Evolutionary conservation across 2,797 vertebrate species (phyloP), one percentile per base, ranked within the genome.

Genomic region (Saxicola maurus): DNA sequence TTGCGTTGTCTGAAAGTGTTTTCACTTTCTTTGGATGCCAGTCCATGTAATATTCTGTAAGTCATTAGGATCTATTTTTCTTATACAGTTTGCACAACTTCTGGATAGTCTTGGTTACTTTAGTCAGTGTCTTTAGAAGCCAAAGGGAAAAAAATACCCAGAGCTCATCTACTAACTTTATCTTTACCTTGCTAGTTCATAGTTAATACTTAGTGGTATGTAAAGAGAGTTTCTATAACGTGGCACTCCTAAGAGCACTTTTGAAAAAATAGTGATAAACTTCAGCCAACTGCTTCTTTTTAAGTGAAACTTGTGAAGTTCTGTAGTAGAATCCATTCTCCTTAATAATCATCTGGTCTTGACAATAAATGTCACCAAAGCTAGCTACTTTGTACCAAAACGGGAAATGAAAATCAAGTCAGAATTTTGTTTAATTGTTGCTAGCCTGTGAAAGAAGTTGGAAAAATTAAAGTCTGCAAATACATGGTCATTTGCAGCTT

Each of bases 221-320:
- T 86, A 71, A 81, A 84, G 78, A 79, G 80, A 87, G 30, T 92
- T 95, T 87, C 72, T 95, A 82, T 93, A 88, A 96, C 40, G 48
- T 92, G 93, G 94, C 80, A 87, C 62, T 96, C 66, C 74, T 91
- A 94, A 86, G 72, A 93, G 62, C 60, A 80, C n/a, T 94, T 94
- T 85, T 86, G 60, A 80, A 95, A 81, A 95, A 93, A 68, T 88
- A 55, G 21, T 71, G 90, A 90, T 92, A 85, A 93, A 77, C 91
- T 92, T 86, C 65, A 88, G 90, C 91, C 95, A 96, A 42, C 61
- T 93, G 87, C 75, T 93, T 95, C 65, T 91, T 94, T 92, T 91
- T 60, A 61, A 69, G 78, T 92, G 71, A 94, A 95, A 90, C 68
- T 89, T 94, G 45, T 64, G 67, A 69, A 65, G 53, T 75, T 74